phyloP scores from a whole-genome alignment of 2,113 vertebrate species.

The Orientallactaga bullata region DNA sequence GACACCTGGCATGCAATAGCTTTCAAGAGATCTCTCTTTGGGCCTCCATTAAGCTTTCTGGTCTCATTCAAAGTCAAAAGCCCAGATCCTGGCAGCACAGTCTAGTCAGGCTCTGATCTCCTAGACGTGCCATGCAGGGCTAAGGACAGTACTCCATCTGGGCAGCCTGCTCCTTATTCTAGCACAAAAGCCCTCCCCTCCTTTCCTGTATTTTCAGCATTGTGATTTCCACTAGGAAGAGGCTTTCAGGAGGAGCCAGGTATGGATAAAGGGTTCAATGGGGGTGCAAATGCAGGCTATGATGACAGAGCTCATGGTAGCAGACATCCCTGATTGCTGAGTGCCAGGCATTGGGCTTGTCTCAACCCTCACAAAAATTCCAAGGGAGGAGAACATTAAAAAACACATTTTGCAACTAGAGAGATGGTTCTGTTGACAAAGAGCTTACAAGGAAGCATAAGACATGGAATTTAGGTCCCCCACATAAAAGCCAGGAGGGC shows the following conservation, averaged over 20 bases:
- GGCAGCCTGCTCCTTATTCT: background rate
- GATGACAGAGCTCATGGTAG: background rate
- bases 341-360: background rate
- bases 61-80: background rate
- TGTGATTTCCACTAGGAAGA: background rate
- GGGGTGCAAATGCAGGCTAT: accelerated
- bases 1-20: background rate
- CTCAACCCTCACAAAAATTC: background rate
- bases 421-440: no score
- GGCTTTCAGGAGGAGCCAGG: background rate
- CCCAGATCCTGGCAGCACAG: background rate
- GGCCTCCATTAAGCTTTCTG: background rate
- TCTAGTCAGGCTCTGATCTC: background rate
- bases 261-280: accelerated
- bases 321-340: background rate
- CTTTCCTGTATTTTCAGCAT: no score
- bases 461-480: no score
- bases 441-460: no score
- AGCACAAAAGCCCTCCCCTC: background rate
- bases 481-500: no score
- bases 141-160: background rate
- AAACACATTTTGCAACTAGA: background rate
- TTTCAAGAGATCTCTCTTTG: background rate
- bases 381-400: accelerated
- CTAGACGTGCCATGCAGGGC: accelerated